A percentile compares a stretch with the other conserved stretches of the same genome.
These are phyloP conservation scores for Orchesella flavescens DNA, from an alignment of 2,888 invertebrate species.

Conservation along the genomic window DNA sequence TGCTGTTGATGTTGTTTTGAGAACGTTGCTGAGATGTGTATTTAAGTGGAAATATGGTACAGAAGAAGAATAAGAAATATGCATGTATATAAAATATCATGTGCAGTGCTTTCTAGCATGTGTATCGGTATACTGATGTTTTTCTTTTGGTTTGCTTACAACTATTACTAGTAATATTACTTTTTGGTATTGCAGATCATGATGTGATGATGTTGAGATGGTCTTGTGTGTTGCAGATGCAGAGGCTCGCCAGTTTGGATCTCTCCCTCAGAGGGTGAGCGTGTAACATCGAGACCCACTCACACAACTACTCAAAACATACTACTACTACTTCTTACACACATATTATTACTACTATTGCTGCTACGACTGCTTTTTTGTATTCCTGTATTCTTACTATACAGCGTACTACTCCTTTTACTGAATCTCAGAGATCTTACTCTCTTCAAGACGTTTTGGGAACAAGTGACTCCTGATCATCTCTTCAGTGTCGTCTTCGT, in stretches of 20 bases:
- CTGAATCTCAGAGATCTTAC: conserved; percentile 56
- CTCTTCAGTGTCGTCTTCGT: conserved; percentile 60
- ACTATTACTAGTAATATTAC: conserved; percentile 21
- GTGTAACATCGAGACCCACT: conserved; percentile 67
- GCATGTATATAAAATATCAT: background rate
- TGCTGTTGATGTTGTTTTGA: conserved; percentile 40
- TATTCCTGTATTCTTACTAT: conserved; percentile 48
- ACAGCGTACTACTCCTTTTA: conserved; percentile 32
- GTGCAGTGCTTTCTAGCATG: background rate
- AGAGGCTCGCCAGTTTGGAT: conserved; percentile 70
- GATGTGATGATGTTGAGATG: conserved; percentile 44
- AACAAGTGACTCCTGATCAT: conserved; percentile 65
- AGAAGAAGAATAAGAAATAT: conserved; percentile 10
- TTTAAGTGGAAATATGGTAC: background rate
- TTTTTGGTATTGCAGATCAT: conserved; percentile 43
- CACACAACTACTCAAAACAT: conserved; percentile 51
- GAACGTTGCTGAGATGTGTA: conserved; percentile 22
- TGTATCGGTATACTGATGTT: conserved; percentile 6
- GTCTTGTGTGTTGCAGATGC: conserved; percentile 68
- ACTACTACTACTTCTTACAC: conserved; percentile 34
- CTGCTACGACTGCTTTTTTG: conserved; percentile 24
- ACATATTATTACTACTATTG: conserved; percentile 51
- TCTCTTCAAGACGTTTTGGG: conserved; percentile 61
- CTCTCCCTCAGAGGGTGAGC: conserved; percentile 72
- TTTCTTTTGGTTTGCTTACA: conserved; percentile 44